Evolutionary conservation across 2,113 vertebrate genomes (phyloP).

Genomic region (Passer montanus): DNA sequence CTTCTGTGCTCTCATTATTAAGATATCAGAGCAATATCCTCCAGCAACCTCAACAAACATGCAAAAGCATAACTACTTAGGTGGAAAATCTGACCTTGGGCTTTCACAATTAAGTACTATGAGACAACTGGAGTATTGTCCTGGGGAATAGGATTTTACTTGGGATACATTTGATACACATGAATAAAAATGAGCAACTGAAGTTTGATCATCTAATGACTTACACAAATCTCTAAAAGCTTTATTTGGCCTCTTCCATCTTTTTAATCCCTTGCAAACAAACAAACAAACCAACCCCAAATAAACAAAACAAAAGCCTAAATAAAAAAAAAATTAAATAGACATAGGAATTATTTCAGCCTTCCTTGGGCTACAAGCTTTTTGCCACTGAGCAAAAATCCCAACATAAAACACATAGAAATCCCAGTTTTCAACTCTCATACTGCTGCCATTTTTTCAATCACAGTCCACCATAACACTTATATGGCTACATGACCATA

Average conservation of each 20-base stretch:
- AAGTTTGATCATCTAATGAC: neutral
- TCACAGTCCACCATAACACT: neutral
- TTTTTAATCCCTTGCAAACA: neutral
- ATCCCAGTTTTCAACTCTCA: neutral
- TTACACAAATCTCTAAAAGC: neutral
- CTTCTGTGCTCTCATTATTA: neutral
- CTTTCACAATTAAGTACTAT: constrained; percentile 7
- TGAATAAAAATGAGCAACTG: constrained; percentile 2
- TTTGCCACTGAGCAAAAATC: neutral
- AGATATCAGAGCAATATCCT: neutral
- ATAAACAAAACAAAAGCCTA: neutral
- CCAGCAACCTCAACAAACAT: neutral
- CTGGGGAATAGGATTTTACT: constrained; percentile 27
- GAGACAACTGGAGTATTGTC: neutral
- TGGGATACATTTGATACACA: constrained; percentile 4
- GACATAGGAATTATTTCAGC: neutral
- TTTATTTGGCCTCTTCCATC: neutral
- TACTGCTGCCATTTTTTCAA: neutral
- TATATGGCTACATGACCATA: neutral
- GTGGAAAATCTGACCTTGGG: constrained; percentile 22
- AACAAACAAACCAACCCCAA: neutral
- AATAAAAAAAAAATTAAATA: neutral
- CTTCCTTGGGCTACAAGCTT: neutral
- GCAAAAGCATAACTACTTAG: constrained; percentile 11
- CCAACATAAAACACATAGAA: neutral